Base-by-base conservation (phyloP, 2,888 invertebrate genomes). In the Cyclophora punctaria region DNA sequence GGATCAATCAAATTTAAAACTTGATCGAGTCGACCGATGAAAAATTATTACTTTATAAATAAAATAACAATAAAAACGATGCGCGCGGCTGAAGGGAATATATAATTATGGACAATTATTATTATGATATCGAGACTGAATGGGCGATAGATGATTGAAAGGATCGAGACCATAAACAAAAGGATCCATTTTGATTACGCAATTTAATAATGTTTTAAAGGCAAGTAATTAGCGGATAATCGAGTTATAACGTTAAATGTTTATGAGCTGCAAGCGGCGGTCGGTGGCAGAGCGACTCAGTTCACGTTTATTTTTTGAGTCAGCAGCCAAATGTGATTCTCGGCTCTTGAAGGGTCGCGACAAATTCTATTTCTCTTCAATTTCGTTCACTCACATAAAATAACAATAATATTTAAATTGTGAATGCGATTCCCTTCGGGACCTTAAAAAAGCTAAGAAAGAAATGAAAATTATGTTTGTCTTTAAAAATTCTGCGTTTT, bases 81-180 rank as follows among this genome's bases (percentile, higher is more conserved):
- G 85, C 80, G 80, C 78, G 72, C 67, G 71, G 79, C 79, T 80
- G 80, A 81, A 80, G 84, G 82, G 86, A 84, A 85, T 86, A 83
- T 88, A 81, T 88, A 88, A 88, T 88, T 88, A 88, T 85, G 88
- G 83, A 83, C 87, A 88, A 88, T 88, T 88, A 88, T 85, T 87
- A 83, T 85, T 87, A 83, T 86, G 83, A 87, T 86, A 82, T 75
- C 80, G 80, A 83, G 81, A 81, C 84, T 81, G 80, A 85, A 85
- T 86, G 83, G 80, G 73, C 80, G 83, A 85, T 86, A 86, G 87
- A 87, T 85, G 87, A 86, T 86, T 86, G 87, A 86, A 87, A 87
- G 87, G 87, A 86, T 86, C 84, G 75, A 77, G 72, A 80, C 79
- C 80, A 83, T 86, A 87, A 86, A 85, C 85, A 87, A 87, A 86